These are phyloP conservation scores for Cyaniris semiargus DNA, from an alignment of 2,888 invertebrate genomes.

Conservation along the genomic window DNA sequence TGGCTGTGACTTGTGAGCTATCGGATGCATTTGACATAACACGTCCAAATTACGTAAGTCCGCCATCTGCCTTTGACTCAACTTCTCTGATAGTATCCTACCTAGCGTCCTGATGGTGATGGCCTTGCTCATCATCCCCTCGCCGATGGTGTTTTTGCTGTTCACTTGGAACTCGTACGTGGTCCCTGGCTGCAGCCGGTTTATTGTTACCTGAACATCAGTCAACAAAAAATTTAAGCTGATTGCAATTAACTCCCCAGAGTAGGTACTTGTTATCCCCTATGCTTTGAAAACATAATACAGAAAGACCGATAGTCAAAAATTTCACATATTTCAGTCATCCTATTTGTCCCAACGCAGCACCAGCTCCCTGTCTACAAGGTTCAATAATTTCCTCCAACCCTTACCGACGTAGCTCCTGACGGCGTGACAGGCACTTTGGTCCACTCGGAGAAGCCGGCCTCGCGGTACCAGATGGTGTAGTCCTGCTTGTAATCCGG, in stretches of 20 bases:
- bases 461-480: conserved; percentile 95
- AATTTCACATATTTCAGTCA: no score
- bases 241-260: no score
- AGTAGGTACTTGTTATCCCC: no score
- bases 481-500: conserved; percentile 97
- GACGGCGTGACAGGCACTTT: conserved; percentile 96
- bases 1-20: no score
- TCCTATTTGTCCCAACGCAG: no score
- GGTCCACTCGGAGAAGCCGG: conserved; percentile 93
- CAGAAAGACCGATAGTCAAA: no score
- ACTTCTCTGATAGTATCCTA: conserved; percentile 59
- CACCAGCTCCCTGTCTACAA: no score
- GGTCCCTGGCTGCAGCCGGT: conserved; percentile 92
- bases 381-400: neutral
- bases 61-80: neutral
- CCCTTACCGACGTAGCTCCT: conserved; percentile 85
- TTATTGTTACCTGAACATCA: conserved; percentile 87
- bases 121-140: conserved; percentile 97
- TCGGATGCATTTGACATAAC: neutral
- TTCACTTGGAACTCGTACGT: conserved; percentile 98
- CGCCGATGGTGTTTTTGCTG: conserved; percentile 95
- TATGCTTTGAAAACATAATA: no score
- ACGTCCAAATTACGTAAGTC: neutral
- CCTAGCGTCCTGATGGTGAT: conserved; percentile 94
- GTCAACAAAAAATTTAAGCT: no score